A percentile compares a stretch with the other conserved stretches of the same genome.
phyloP scores from a whole-genome alignment of 2,797 vertebrate species.

The Propithecus perrieri region DNA sequence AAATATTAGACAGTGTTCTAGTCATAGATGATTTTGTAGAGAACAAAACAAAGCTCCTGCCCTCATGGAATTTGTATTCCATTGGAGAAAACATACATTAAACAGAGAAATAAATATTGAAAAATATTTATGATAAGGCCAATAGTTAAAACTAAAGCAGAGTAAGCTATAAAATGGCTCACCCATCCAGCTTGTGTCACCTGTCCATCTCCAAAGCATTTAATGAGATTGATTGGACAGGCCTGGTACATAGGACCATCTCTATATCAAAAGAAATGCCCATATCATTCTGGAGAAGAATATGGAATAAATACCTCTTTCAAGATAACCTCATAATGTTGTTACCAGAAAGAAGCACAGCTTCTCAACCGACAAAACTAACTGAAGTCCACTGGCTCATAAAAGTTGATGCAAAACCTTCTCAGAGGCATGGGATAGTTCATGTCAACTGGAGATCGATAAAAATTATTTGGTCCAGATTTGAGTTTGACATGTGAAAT shows the following conservation, averaged over 20 bases:
- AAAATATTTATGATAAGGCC: not conserved
- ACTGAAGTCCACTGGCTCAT: not conserved
- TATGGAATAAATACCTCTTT: not conserved
- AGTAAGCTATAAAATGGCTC: not conserved
- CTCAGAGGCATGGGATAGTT: not conserved
- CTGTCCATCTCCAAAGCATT: not conserved
- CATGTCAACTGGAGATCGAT: not conserved
- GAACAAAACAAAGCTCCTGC: not conserved
- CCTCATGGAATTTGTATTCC: not conserved
- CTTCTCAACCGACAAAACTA: conserved; percentile 2
- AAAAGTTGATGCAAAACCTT: not conserved
- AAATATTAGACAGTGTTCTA: not conserved
- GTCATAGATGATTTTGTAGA: not conserved
- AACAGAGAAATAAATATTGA: not conserved
- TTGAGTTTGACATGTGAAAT: not conserved
- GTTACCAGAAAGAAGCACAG: not conserved
- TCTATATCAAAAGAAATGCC: not conserved
- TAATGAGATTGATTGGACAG: not conserved
- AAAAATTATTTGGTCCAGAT: not conserved
- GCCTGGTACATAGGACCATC: not conserved
- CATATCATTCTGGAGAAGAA: not conserved
- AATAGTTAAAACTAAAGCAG: not conserved
- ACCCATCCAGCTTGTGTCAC: not conserved
- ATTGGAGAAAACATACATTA: not conserved
- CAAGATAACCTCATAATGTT: not conserved